Evolutionary conservation across 2,888 invertebrate genomes (phyloP).

Genomic region (Limnephilus lunatus): DNA sequence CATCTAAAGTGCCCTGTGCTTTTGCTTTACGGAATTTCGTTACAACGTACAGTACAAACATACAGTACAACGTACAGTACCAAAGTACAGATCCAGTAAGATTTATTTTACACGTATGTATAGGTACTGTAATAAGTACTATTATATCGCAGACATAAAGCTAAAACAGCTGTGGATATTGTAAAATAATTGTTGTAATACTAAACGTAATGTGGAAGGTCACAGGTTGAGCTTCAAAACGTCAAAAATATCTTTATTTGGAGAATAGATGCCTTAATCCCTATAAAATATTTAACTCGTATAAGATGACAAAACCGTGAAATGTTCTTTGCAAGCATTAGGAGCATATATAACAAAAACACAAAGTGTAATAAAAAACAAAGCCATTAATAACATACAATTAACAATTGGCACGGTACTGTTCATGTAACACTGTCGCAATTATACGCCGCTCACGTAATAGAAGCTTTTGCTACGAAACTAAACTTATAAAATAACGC

Average conservation of each 20-base stretch:
- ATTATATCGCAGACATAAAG: not conserved
- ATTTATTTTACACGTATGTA: not conserved
- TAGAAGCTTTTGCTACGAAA: conserved; percentile 52
- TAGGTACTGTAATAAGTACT: not conserved
- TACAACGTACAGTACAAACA: too few relatives aligned
- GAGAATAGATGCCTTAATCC: not conserved
- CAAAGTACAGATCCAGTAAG: not conserved
- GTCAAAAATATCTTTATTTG: not conserved
- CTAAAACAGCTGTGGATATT: not conserved
- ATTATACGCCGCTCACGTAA: conserved; percentile 60
- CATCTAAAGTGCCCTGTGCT: not conserved
- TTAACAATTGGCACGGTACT: conserved; percentile 53
- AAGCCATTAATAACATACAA: conserved; percentile 36
- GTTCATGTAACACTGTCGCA: conserved; percentile 51
- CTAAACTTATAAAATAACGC: conserved; percentile 63
- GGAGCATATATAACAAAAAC: not conserved
- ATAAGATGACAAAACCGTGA: not conserved
- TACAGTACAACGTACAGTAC: too few relatives aligned
- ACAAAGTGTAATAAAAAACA: not conserved
- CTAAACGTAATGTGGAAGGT: not conserved
- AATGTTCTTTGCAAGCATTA: not conserved
- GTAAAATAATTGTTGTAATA: not conserved
- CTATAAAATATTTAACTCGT: not conserved
- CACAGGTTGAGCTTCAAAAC: not conserved
- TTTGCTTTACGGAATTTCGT: not conserved